phyloP scores from a whole-genome alignment of 1,140 invertebrate species.

The Drosophila azteca region DNA sequence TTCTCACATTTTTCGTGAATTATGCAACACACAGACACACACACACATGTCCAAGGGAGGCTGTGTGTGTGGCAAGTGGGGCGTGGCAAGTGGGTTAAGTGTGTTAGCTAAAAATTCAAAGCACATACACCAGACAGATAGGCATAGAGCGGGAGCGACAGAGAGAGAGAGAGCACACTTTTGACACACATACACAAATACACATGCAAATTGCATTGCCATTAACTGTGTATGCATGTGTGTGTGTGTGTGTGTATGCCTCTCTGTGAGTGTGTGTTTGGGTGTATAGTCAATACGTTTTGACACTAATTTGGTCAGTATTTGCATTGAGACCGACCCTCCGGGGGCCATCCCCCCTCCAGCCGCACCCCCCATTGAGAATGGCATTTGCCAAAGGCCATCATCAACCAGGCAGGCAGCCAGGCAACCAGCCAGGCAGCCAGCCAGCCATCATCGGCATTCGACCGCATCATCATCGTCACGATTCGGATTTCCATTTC shows the following conservation, averaged over 20 bases:
- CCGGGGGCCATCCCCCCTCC: no score
- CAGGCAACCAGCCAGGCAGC: background rate
- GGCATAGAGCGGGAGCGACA: constrained; percentile 2
- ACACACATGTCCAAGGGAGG: background rate
- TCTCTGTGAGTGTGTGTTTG: constrained; percentile 14
- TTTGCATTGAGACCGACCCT: constrained; percentile 64
- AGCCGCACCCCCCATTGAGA: constrained; percentile 44
- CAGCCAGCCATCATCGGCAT: constrained; percentile 6
- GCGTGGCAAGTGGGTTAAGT: constrained; percentile 60
- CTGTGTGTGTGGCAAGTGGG: constrained; percentile 24
- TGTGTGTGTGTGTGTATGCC: background rate
- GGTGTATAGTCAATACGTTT: constrained; percentile 70
- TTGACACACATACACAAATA: constrained; percentile 50
- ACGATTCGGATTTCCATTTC: constrained; percentile 47
- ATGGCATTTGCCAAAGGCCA: constrained; percentile 60
- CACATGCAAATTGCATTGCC: constrained; percentile 73
- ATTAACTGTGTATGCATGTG: constrained; percentile 56
- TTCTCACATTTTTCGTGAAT: constrained; percentile 58
- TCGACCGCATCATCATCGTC: constrained; percentile 28
- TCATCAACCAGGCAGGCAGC: constrained; percentile 21
- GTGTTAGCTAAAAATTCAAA: constrained; percentile 75
- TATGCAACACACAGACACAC: constrained; percentile 49
- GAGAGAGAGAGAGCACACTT: constrained; percentile 16
- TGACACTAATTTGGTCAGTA: constrained; percentile 76
- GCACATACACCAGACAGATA: constrained; percentile 42